phyloP scores from a whole-genome alignment of 2,888 invertebrate genomes.

The Ernsta delagoae region DNA sequence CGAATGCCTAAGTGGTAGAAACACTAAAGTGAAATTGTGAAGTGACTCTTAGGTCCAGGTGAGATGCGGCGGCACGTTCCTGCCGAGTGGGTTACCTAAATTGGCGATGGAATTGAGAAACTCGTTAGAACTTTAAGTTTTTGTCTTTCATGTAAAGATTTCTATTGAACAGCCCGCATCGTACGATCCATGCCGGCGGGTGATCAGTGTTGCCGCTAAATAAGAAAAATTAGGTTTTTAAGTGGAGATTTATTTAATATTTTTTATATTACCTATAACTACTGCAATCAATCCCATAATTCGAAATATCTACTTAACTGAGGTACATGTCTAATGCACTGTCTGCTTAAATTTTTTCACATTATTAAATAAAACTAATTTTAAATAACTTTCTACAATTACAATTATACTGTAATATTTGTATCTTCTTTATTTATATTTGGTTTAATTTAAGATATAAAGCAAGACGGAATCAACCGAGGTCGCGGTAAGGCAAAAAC shows the following conservation, averaged over 20 bases:
- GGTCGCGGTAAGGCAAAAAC: neutral
- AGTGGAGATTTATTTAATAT: too few relatives aligned
- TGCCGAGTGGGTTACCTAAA: slow-evolving; percentile 58
- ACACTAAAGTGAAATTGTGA: neutral
- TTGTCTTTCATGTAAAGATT: slow-evolving; percentile 62
- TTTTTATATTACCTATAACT: too few relatives aligned
- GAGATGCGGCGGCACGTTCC: slow-evolving; percentile 55
- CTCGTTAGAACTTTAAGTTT: slow-evolving; percentile 70
- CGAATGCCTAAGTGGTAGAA: neutral
- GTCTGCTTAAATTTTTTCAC: too few relatives aligned
- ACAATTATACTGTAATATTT: too few relatives aligned
- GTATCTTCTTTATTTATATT: too few relatives aligned
- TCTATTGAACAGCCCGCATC: slow-evolving; percentile 58
- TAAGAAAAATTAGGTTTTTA: too few relatives aligned
- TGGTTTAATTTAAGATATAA: too few relatives aligned
- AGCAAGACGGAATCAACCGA: neutral
- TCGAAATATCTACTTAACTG: too few relatives aligned
- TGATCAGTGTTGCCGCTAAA: neutral
- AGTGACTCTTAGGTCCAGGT: slow-evolving; percentile 9
- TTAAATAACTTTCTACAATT: too few relatives aligned
- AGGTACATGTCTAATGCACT: too few relatives aligned
- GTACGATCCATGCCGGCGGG: slow-evolving; percentile 49
- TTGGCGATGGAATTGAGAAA: slow-evolving; percentile 74
- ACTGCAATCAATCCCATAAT: too few relatives aligned
- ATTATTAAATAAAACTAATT: too few relatives aligned